Evolutionary conservation across 2,113 vertebrate genomes (phyloP).

Genomic region (Urocynchramus pylzowi): DNA sequence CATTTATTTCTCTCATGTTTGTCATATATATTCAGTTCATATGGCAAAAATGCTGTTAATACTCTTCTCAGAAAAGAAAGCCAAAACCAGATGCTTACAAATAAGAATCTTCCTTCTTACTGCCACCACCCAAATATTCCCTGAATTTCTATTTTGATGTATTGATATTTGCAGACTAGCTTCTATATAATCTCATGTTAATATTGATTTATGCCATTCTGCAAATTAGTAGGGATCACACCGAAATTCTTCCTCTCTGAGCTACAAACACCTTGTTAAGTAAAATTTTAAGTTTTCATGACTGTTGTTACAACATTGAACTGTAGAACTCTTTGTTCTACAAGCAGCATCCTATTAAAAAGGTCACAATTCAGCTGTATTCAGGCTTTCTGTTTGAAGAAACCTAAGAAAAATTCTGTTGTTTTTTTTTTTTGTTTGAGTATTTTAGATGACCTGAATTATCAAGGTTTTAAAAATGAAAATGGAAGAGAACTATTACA

Average conservation of each 20-base stretch:
- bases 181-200: neutral
- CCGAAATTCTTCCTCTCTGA: neutral
- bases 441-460: neutral
- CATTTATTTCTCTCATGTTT: neutral
- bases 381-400: neutral
- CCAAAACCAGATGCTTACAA: neutral
- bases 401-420: neutral
- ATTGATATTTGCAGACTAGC: neutral
- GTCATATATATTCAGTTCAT: neutral
- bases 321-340: neutral
- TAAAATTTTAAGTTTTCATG: neutral
- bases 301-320: neutral
- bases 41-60: neutral
- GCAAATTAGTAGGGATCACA: neutral
- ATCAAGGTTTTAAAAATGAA: neutral
- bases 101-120: neutral
- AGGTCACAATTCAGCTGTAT: neutral
- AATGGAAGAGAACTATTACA: neutral
- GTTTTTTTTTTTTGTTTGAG: no score
- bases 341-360: neutral
- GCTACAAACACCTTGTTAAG: neutral
- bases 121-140: neutral
- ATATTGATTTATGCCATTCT: neutral
- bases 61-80: neutral
- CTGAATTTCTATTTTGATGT: neutral